A percentile compares a stretch with the other conserved stretches of the same genome.
phyloP scores from a whole-genome alignment of 2,113 vertebrate species.

The Buteo buteo region DNA sequence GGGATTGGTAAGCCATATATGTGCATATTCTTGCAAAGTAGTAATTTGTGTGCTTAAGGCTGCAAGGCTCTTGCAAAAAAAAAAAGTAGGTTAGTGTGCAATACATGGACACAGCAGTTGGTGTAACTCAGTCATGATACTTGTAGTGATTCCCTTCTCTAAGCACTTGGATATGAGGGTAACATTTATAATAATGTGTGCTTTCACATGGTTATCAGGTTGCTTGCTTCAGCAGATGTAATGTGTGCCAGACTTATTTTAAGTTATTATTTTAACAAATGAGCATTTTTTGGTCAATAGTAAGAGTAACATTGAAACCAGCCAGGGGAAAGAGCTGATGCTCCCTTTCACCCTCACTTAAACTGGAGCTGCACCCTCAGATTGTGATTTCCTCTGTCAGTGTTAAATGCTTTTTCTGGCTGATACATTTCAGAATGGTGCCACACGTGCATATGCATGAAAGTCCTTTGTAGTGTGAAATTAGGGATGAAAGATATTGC shows the following conservation, averaged over 20 bases:
- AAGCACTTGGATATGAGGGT: not conserved
- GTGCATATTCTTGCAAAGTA: not conserved
- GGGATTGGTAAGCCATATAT: conserved; percentile 23
- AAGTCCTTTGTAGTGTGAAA: conserved; percentile 41
- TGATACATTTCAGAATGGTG: not conserved
- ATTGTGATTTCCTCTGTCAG: not conserved
- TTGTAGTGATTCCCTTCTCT: not conserved
- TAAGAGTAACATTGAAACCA: not conserved
- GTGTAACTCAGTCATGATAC: not conserved
- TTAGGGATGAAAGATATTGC: conserved; percentile 33
- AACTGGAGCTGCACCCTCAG: not conserved
- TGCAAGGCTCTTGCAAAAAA: not conserved
- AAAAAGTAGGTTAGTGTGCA: not conserved
- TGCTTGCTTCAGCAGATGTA: not conserved
- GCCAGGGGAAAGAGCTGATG: not conserved
- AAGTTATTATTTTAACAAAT: not conserved
- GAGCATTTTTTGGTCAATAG: not conserved
- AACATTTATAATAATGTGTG: not conserved
- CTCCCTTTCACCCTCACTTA: not conserved
- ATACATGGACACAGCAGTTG: not conserved
- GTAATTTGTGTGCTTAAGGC: not conserved
- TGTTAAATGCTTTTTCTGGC: not conserved
- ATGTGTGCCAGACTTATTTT: not conserved
- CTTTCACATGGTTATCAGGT: not conserved
- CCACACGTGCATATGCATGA: not conserved